Evolutionary conservation across 2,888 invertebrate genomes (phyloP), one percentile per base, ranked within the genome.

Genomic region (Tubulanus polymorphus): DNA sequence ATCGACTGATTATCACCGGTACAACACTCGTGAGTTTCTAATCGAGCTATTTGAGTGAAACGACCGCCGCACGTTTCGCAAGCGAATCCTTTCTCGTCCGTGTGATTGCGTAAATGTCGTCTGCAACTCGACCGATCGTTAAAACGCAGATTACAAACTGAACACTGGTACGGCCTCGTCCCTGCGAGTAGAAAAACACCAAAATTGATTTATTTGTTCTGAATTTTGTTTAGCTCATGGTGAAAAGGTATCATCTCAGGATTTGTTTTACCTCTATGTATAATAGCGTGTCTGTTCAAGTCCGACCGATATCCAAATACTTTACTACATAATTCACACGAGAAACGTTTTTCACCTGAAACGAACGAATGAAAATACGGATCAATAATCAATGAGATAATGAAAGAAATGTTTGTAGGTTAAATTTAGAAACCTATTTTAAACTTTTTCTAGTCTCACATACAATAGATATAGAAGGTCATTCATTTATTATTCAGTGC

Each of bases 231-330:
- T 2, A 26, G 51, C n/a, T 51, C 20, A n/a, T n/a, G n/a, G n/a
- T n/a, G n/a, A n/a, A n/a, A n/a, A n/a, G n/a, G n/a, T n/a, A n/a
- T n/a, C n/a, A n/a, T n/a, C n/a, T n/a, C n/a, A 52, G n/a, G 20
- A 15, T 32, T 20, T n/a, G 5, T 59, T 58, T 60, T 57, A 73
- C 75, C 74, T 60, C 71, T 67, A 55, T 75, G 75, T 3, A 72
- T 71, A 18, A 70, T 71, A 56, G 68, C 67, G 54, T 75, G 75
- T 48, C 75, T 55, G 15, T 62, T 70, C n/a, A 73, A 64, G 59
- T 76, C 76, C 10, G 76, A 75, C 41, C 69, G 70, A 60, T 76
- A 72, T 37, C 73, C 71, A 63, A 76, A 76, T 2, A 61, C 60
- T 58, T 74, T 73, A 6, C 58, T 60, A 62, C 76, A 76, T 25